Conservation (phyloP, 2,888 invertebrate species). For the Atrina japonica region DNA sequence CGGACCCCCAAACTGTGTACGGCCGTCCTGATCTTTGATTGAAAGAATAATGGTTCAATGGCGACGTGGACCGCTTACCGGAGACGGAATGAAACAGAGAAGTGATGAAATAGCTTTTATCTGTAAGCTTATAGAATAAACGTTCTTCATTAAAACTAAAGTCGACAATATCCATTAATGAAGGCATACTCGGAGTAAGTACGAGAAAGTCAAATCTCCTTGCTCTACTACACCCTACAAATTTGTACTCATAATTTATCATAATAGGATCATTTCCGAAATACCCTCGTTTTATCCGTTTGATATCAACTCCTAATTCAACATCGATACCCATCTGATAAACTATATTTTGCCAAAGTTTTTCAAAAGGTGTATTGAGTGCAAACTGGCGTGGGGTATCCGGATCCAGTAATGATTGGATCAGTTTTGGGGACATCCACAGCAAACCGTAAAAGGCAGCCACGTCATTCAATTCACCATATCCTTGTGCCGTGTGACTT, state of each 20-base stretch:
- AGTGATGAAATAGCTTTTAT: not conserved
- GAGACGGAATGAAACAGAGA: constrained; percentile 1
- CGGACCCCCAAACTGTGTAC: not conserved
- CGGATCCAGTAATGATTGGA: not conserved
- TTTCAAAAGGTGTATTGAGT: not conserved
- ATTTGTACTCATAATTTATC: not conserved
- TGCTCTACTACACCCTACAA: not conserved
- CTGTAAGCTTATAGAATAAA: not conserved
- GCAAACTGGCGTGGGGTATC: not conserved
- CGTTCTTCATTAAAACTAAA: not conserved
- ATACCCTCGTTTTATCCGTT: not conserved
- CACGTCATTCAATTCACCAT: constrained; percentile 15
- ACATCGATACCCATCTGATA: not conserved
- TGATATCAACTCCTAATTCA: not conserved
- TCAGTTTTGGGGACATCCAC: constrained; percentile 13
- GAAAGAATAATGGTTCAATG: not conserved
- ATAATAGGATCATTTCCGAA: not conserved
- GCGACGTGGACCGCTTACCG: not conserved
- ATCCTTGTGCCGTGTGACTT: constrained; percentile 12
- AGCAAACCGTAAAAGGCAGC: constrained; percentile 23
- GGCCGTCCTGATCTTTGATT: not conserved
- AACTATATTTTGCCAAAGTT: not conserved
- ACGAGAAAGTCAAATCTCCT: constrained; percentile 12
- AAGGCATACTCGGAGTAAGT: constrained; percentile 13
- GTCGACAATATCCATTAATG: constrained; percentile 9